Base-by-base conservation (phyloP, 2,113 vertebrate genomes). In the Ursus arctos region DNA sequence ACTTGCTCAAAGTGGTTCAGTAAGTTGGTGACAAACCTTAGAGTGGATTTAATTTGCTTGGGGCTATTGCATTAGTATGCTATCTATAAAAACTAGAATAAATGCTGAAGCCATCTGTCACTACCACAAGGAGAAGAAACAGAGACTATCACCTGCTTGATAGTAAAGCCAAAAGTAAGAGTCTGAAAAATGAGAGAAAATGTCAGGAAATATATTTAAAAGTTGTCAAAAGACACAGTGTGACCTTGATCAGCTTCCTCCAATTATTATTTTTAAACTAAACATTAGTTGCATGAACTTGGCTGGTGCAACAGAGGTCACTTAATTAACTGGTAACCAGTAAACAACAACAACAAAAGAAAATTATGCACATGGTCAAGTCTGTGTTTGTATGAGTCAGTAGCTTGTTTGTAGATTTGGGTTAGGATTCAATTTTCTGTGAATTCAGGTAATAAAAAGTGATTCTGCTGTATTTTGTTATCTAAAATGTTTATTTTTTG, bases 261-360 rank as follows among this genome's bases (percentile, higher is more conserved):
- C 81, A 98, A 93, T 94, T 98, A 97, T 98, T 97, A 97, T 98
- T 55, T 71, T 97, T 97, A 97, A 99, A 97, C 94, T 98, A 98
- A 98, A 95, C 96, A 96, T 93, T 97, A 98, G 97, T 95, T 96
- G 88, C 53, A 83, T 96, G 92, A 98, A 97, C 97, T 97, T 96
- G 95, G 88, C 94, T 97, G 15, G 95, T 98, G 90, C 88, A 96
- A 92, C 57, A 96, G 92, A 98, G 94, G 95, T 98, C 95, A 97
- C 87, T 98, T 96, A 97, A 96, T 97, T 97, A 98, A 97, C 86
- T 98, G 96, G 83, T 96, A 97, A 96, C 88, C 96, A 97, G 97
- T 98, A 98, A 97, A 97, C 94, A 98, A 94, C 96, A 96, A 69
- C 87, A 96, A 65, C 51, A 97, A 95, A 94, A 93, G 84, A 92